Conservation (phyloP, 2,113 vertebrate species). For the Hiodon alosoides region DNA sequence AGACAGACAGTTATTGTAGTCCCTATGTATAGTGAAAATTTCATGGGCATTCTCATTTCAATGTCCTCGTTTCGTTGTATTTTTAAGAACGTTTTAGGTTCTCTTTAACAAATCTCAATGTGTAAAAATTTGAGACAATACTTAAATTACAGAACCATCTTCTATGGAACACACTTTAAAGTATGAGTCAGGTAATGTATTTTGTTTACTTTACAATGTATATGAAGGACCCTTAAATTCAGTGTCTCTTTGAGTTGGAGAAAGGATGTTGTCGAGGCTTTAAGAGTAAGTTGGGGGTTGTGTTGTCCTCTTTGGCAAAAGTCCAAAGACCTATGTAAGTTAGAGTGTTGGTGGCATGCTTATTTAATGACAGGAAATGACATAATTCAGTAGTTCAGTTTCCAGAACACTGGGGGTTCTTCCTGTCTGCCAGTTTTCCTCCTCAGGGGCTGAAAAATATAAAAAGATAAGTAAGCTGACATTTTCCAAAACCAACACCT, state of each 20-base stretch:
- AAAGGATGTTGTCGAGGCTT: constrained; percentile 13
- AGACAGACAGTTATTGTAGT: constrained; percentile 38
- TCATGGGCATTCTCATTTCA: constrained; percentile 42
- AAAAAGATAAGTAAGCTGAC: not conserved
- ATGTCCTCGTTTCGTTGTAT: constrained; percentile 28
- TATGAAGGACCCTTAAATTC: constrained; percentile 43
- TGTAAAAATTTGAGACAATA: constrained; percentile 29
- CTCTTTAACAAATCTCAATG: constrained; percentile 26
- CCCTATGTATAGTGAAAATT: constrained; percentile 45
- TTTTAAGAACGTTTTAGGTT: constrained; percentile 25
- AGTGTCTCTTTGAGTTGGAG: constrained; percentile 23
- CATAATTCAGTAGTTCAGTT: constrained; percentile 62
- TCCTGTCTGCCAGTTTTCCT: constrained; percentile 43
- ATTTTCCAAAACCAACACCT: not conserved
- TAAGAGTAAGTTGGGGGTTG: constrained; percentile 24
- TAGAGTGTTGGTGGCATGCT: constrained; percentile 44
- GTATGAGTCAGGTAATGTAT: constrained; percentile 18
- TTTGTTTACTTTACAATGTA: constrained; percentile 27
- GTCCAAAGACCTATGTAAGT: constrained; percentile 48
- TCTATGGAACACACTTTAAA: constrained; percentile 16
- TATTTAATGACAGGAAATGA: constrained; percentile 47
- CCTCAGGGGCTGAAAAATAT: constrained; percentile 50
- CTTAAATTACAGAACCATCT: constrained; percentile 19
- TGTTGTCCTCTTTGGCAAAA: constrained; percentile 39
- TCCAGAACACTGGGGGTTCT: constrained; percentile 54